phyloP scores from a whole-genome alignment of 2,113 vertebrate species.

The Myotis davidii region DNA sequence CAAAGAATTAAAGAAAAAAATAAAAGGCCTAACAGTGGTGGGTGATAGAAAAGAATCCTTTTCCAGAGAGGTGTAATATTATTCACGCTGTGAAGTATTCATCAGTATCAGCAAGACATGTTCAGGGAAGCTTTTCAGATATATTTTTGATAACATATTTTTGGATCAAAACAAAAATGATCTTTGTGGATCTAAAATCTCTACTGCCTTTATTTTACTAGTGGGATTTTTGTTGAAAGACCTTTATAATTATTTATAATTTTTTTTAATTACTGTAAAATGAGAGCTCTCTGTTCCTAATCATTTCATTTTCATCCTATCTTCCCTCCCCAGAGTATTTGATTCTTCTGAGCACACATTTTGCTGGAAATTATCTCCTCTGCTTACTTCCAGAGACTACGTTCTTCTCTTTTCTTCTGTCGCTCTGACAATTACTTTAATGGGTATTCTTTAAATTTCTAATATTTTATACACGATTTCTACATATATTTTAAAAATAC shows the following conservation, averaged over 20 bases:
- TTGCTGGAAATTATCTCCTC: neutral
- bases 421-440: neutral
- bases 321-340: neutral
- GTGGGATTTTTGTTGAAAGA: neutral
- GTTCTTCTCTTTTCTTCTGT: neutral
- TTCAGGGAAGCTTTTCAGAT: neutral
- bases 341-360: neutral
- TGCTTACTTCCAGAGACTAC: neutral
- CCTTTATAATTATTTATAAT: neutral
- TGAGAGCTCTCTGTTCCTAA: neutral
- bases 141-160: neutral
- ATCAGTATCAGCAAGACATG: neutral
- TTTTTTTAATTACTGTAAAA: neutral
- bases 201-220: neutral
- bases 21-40: neutral
- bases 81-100: slow-evolving; percentile 16
- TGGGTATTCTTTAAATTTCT: neutral
- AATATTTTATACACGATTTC: neutral
- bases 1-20: neutral
- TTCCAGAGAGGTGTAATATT: neutral
- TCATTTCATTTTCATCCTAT: neutral
- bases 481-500: neutral
- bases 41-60: neutral
- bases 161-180: neutral
- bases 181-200: neutral